These are phyloP conservation scores for Hydractinia symbiolongicarpus DNA, from an alignment of 30 jellyfish, hydroid and myxozoan species.

Conservation along the genomic window DNA sequence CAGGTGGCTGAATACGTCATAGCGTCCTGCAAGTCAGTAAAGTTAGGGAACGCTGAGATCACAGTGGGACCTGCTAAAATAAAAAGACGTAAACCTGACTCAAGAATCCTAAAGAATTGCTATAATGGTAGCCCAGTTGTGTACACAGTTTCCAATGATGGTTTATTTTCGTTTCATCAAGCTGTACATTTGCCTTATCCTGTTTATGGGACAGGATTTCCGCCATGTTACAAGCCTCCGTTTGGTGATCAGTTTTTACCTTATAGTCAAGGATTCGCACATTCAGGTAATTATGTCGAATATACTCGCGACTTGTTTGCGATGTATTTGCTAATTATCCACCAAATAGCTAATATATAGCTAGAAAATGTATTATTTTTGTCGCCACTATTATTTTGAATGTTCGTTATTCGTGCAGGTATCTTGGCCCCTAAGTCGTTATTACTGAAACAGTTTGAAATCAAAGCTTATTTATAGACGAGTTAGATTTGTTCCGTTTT, in stretches of 20 bases:
- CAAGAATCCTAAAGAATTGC: neutral
- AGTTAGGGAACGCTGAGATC: conserved; percentile 8
- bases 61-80: conserved; percentile 30
- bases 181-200: neutral
- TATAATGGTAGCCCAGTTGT: conserved; percentile 1
- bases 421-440: no score
- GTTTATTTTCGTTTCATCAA: conserved; percentile 15
- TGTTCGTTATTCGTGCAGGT: no score
- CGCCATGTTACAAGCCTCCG: neutral
- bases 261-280: neutral
- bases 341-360: no score
- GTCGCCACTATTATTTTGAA: no score
- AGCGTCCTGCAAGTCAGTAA: neutral
- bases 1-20: conserved; percentile 24
- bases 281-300: no score
- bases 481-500: no score
- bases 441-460: no score
- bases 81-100: conserved; percentile 10
- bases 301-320: no score
- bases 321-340: no score
- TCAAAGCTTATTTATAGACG: no score
- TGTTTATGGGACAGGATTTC: neutral
- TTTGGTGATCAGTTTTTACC: neutral
- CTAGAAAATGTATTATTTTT: no score
- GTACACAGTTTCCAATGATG: conserved; percentile 12